Base-by-base conservation (phyloP, 2,797 vertebrate genomes). In the Erethizon dorsatum region DNA sequence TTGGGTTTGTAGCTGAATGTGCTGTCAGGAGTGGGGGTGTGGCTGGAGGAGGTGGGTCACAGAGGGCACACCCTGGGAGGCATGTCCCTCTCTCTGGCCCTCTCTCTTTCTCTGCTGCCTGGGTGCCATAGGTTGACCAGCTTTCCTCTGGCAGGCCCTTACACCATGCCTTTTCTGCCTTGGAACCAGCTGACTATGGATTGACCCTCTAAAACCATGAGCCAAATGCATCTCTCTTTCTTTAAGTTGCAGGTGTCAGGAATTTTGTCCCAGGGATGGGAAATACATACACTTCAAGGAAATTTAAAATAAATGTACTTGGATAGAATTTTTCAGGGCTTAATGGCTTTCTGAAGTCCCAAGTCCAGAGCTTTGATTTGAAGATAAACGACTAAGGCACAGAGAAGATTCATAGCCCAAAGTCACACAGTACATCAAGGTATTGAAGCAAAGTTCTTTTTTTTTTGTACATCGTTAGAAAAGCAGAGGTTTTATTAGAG, bases 281-380 rank as follows among this genome's bases (percentile, higher is more conserved):
- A 15, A 69, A 73, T 73, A 45, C 10, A 73, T n/a, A 73, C 61
- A 69, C 15, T 77, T 86, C 69, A 77, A 77, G 33, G 6, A 80
- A 71, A 71, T 92, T 59, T 91, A 84, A 75, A 90, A 82, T 79
- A 54, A 56, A 79, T 82, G 24, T 22, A 45, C 5, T 12, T 37
- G 15, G 17, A 45, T 22, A 88, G 45, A 57, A 73, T 7, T 75
- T 91, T 59, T 94, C 22, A 63, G 59, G 47, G 41, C 2, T 63
- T 83, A 45, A 14, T 45, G 45, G 63, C 41, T 61, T 83, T 26
- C 26, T 83, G 9, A 83, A 63, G 22, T 33, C 26, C 11, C 41
- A 45, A 85, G 61, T n/a, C 26, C 26, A 94, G 6, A 63, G 47
- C 33, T 94, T 92, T 96, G 69, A 90, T 78, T 71, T 90, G 50